A percentile compares a stretch with the other conserved stretches of the same genome.
Evolutionary conservation across 2,888 invertebrate species (phyloP).

Genomic region (Phymatocera aterrima): DNA sequence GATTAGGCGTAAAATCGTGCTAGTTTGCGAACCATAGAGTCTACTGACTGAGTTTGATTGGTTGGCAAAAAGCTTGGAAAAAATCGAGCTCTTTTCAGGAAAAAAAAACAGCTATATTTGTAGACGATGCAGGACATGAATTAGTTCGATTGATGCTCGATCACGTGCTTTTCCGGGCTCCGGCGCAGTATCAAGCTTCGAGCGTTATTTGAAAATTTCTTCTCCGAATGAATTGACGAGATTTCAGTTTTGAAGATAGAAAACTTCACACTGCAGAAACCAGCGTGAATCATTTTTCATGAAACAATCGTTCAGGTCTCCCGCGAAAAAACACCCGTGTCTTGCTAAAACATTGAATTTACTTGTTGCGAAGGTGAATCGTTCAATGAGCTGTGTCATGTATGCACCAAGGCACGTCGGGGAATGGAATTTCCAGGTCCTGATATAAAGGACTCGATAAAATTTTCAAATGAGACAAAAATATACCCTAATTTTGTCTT

Average conservation of each 20-base stretch:
- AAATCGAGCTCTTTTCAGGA: constrained; percentile 12
- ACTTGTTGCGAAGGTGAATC: constrained; percentile 25
- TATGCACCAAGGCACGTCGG: constrained; percentile 26
- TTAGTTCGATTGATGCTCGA: not conserved
- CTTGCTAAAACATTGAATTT: constrained; percentile 24
- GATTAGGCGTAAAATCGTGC: not conserved
- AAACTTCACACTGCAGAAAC: not conserved
- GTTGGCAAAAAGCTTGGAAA: constrained; percentile 4
- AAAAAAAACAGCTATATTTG: not conserved
- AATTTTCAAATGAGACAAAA: constrained; percentile 9
- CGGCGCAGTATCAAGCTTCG: not conserved
- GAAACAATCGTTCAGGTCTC: constrained; percentile 9
- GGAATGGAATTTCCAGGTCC: constrained; percentile 20
- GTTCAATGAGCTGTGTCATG: constrained; percentile 12
- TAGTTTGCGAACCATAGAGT: not conserved
- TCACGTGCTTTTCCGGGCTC: not conserved
- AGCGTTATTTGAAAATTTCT: not conserved
- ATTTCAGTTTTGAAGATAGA: not conserved
- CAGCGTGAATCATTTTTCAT: constrained; percentile 23
- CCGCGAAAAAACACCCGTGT: not conserved
- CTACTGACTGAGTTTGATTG: constrained; percentile 13
- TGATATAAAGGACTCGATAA: constrained; percentile 25
- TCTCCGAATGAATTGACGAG: not conserved
- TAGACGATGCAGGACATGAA: not conserved
- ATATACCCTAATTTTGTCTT: constrained; percentile 11